Conservation (phyloP, 2,113 vertebrate species). For the Hucho hucho region DNA sequence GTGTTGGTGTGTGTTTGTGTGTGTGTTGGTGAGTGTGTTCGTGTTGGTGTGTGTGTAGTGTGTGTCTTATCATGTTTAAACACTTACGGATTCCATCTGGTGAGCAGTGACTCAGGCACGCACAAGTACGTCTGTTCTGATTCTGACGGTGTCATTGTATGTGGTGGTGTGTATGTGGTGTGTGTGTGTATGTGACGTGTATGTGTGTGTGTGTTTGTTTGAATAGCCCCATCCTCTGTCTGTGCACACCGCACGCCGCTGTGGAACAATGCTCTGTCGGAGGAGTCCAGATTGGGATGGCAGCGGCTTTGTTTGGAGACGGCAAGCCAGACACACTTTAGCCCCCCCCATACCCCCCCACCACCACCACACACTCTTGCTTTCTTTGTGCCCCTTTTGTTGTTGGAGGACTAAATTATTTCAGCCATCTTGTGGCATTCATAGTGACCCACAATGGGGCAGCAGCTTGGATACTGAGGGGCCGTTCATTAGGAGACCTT, state of each 20-base stretch:
- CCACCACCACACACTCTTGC: constrained; percentile 59
- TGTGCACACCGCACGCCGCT: constrained; percentile 77
- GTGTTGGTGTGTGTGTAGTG: background rate
- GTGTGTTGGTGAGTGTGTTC: background rate
- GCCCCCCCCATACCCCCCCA: constrained; percentile 63
- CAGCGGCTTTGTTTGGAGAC: constrained; percentile 90
- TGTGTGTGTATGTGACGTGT: constrained; percentile 10
- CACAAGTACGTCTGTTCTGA: constrained; percentile 50
- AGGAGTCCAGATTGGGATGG: constrained; percentile 91
- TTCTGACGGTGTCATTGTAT: background rate
- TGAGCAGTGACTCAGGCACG: constrained; percentile 37
- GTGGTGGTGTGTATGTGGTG: constrained; percentile 27
- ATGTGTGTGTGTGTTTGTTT: constrained; percentile 56
- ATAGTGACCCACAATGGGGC: constrained; percentile 82
- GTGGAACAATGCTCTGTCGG: constrained; percentile 84
- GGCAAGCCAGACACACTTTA: constrained; percentile 90
- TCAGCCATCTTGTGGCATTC: constrained; percentile 87
- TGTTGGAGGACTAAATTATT: constrained; percentile 86
- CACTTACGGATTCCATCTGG: constrained; percentile 26
- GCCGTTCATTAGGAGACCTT: constrained; percentile 44
- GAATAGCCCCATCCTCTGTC: constrained; percentile 68
- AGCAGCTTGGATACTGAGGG: constrained; percentile 70
- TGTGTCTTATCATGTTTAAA: background rate
- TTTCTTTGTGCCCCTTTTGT: constrained; percentile 76
- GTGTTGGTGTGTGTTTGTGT: constrained; percentile 30